Evolutionary conservation across 1,140 invertebrate species (phyloP).

Genomic region (Araneus ventricosus): DNA sequence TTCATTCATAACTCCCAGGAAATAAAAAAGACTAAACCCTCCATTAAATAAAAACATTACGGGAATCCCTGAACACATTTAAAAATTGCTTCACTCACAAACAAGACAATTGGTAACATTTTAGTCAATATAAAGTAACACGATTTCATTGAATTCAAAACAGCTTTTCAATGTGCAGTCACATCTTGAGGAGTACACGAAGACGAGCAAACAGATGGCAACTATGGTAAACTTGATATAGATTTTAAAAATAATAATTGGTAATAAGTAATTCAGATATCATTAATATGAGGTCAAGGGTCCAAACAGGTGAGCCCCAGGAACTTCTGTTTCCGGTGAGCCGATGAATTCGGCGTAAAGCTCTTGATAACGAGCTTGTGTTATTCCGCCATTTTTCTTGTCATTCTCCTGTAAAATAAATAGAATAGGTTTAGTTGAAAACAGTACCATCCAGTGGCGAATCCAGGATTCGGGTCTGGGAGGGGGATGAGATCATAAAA

Average conservation of each 20-base stretch:
- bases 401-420: conserved; percentile 86
- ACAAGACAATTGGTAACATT: too few relatives aligned
- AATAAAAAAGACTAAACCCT: not conserved
- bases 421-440: not conserved
- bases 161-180: not conserved
- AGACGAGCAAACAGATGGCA: conserved; percentile 17
- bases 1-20: too few relatives aligned
- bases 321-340: conserved; percentile 86
- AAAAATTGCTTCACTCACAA: too few relatives aligned
- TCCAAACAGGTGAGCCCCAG: conserved; percentile 89
- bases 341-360: conserved; percentile 90
- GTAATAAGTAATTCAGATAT: conserved; percentile 8
- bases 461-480: too few relatives aligned
- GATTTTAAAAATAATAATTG: conserved; percentile 11
- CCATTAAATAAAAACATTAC: not conserved
- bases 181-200: not conserved
- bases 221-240: conserved; percentile 40
- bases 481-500: too few relatives aligned
- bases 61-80: not conserved
- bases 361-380: conserved; percentile 88
- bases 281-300: conserved; percentile 80
- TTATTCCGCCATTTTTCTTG: conserved; percentile 87
- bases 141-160: not conserved
- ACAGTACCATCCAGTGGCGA: not conserved
- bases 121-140: not conserved